Base-by-base conservation (phyloP, 2,113 vertebrate genomes). In the Menidia beryllina region DNA sequence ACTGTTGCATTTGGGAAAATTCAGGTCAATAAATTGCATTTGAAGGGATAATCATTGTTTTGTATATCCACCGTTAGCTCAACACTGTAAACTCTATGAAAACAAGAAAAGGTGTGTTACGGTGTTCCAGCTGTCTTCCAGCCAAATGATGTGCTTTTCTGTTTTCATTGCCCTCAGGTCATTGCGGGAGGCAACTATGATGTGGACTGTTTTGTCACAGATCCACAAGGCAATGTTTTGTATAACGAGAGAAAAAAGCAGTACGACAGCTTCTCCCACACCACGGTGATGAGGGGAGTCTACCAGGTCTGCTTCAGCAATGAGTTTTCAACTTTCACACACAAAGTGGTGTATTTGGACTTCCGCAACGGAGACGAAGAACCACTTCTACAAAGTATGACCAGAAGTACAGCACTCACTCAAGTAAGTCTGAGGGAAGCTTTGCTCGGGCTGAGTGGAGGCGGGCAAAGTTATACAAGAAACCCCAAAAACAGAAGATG, bases 251-350 rank as follows among this genome's bases (percentile, higher is more conserved):
- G 90, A 72, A 96, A 95, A 90, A 96, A 95, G 83, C 96, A 95
- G 69, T 96, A 97, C 0, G 96, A 96, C 92, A 95, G 93, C 82
- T 96, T 97, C 90, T 91, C 91, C 0, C 91, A 95, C 85, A 94
- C 53, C 53, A 88, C 95, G 0, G 57, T 92, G 1, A 62, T 89
- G 87, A 75, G 88, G 51, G 97, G 97, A 0, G 77, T 93, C 50
- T 97, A 97, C 89, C 93, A 89, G 67, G 94, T 98, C 64, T 98
- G 97, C 91, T 98, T 98, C 77, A 95, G 96, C 91, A 98, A 98
- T 0, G 95, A 97, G 84, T 98, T 98, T 79, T 98, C 97, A 68
- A 96, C 96, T 4, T 97, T 96, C 79, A 94, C 95, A 15, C 94
- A 97, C 60, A 98, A 98, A 89, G 94, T 84, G 0, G 74, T 98